phyloP scores from a whole-genome alignment of 2,888 invertebrate genomes.

The Trissolcus japonicus region DNA sequence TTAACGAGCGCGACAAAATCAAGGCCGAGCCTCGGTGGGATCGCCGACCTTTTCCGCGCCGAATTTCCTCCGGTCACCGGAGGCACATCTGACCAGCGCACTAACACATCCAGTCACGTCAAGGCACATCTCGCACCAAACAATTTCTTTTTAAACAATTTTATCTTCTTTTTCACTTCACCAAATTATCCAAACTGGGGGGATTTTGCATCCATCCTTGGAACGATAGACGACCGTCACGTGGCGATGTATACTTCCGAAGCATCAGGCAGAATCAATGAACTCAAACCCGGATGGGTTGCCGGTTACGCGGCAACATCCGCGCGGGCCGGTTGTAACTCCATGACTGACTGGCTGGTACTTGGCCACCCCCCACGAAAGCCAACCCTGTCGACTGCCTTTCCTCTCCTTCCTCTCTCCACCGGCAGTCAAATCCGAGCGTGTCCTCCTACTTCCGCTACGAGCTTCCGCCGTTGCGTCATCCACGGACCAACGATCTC shows the following conservation, averaged over 20 bases:
- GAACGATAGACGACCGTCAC: conserved; percentile 21
- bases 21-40: conserved; percentile 15
- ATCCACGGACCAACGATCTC: conserved; percentile 37
- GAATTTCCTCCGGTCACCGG: not conserved
- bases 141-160: not conserved
- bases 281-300: not conserved
- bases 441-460: conserved; percentile 52
- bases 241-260: conserved; percentile 41
- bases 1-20: conserved; percentile 42
- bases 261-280: conserved; percentile 16
- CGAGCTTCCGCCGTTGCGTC: conserved; percentile 42
- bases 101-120: conserved; percentile 1
- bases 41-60: conserved; percentile 1
- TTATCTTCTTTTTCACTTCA: not conserved
- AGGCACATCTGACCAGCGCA: not conserved
- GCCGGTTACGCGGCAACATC: conserved; percentile 59
- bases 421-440: conserved; percentile 48
- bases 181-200: not conserved
- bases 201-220: not conserved
- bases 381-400: conserved; percentile 40
- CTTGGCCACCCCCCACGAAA: conserved; percentile 67
- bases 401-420: conserved; percentile 23
- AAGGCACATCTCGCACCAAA: not conserved
- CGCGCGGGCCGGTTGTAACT: conserved; percentile 70
- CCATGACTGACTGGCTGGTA: conserved; percentile 70